A percentile compares a stretch with the other conserved stretches of the same genome.
phyloP scores from a whole-genome alignment of 1,140 invertebrate genomes.

The Caerostris extrusa region DNA sequence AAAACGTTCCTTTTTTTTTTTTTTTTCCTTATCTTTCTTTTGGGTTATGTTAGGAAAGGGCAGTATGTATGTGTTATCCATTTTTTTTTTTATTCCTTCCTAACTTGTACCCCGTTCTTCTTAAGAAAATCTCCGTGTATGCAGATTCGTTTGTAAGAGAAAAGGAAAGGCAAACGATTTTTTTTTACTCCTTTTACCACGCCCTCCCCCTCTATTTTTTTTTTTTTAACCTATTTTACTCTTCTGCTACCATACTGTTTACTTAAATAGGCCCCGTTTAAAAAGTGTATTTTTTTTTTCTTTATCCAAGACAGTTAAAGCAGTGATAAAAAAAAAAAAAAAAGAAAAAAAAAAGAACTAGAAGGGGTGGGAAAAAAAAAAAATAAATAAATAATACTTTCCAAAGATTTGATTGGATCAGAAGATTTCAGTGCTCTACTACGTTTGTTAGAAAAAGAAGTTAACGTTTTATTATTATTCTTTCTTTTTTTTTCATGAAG shows the following conservation, averaged over 20 bases:
- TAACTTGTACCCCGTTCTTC: background rate
- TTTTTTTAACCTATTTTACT: slow-evolving; percentile 6
- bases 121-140: slow-evolving; percentile 71
- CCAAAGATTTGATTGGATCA: slow-evolving; percentile 48
- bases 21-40: slow-evolving; percentile 46
- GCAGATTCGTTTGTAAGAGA: slow-evolving; percentile 76
- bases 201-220: slow-evolving; percentile 22
- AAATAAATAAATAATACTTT: background rate
- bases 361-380: no score
- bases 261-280: slow-evolving; percentile 61
- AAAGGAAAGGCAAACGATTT: background rate
- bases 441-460: background rate
- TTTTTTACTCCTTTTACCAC: background rate
- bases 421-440: background rate
- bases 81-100: background rate
- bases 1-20: slow-evolving; percentile 41
- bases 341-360: background rate
- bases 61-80: slow-evolving; percentile 19
- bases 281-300: background rate
- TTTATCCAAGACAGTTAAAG: background rate
- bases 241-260: slow-evolving; percentile 43
- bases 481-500: background rate
- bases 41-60: background rate
- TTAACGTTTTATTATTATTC: background rate
- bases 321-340: background rate